Evolutionary conservation across 2,113 vertebrate species (phyloP), one percentile per base, ranked within the genome.

Genomic region (Condylura cristata): DNA sequence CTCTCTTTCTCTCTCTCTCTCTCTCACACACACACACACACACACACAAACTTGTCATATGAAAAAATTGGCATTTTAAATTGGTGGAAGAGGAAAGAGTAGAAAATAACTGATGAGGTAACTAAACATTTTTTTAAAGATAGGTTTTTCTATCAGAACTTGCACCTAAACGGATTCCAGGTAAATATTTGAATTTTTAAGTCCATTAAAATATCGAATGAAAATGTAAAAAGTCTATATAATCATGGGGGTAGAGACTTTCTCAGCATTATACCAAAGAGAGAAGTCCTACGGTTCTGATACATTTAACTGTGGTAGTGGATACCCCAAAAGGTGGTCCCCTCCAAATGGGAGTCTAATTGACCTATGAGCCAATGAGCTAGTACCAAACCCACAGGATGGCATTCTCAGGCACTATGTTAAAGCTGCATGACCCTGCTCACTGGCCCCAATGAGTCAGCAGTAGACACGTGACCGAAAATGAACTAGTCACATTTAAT

Each of bases 221-320:
- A 68, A 80, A 94, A 68, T 82, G 12, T 75, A 44, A 68, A 94
- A 91, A 1, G 18, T 91, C 48, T 81, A 48, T n/a, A 60, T 86
- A 81, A 91, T 65, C 5, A 65, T 53, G 17, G 13, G 17, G 17
- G 22, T 71, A 78, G 76, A 88, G 71, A 70, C 20, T 44, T 61
- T 76, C 28, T 74, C 7, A 37, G 18, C 51, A 92, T 58, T 88
- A 76, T 10, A 87, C 6, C 51, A 70, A 83, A 84, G 53, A 78
- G 8, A 84, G 37, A 82, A 76, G 46, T 65, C 63, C 44, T 24
- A 75, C 76, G 51, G 44, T 91, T 76, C 78, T 92, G 79, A 53
- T 32, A 81, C 51, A 86, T 74, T 53, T 76, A 58, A 34, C 4
- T 65, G 86, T 41, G 17, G 28, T 48, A 61, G 60, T 13, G 5